Evolutionary conservation across 1,140 invertebrate species (phyloP).

Genomic region (Trichonephila clavata): DNA sequence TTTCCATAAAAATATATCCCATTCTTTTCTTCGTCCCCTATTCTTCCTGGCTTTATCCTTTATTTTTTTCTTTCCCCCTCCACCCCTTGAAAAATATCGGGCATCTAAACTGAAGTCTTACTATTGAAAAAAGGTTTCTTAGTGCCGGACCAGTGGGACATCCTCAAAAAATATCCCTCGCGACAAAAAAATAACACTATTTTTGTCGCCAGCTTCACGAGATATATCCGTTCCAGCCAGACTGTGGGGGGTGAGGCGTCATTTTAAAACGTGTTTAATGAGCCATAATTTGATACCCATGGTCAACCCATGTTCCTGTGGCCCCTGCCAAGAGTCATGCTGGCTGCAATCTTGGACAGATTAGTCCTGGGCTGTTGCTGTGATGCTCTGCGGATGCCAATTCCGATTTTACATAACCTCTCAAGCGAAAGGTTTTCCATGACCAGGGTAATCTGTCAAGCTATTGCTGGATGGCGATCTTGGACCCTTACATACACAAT

Average conservation of each 20-base stretch:
- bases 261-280: slow-evolving; percentile 32
- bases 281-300: slow-evolving; percentile 26
- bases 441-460: background rate
- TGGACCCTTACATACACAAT: background rate
- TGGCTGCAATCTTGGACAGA: background rate
- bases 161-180: background rate
- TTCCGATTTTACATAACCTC: background rate
- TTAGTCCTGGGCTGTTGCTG: too few species aligned
- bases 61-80: background rate
- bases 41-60: background rate
- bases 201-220: background rate
- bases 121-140: slow-evolving; percentile 10
- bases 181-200: background rate
- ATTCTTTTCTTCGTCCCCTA: slow-evolving; percentile 34
- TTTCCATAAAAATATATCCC: slow-evolving; percentile 65
- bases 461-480: background rate
- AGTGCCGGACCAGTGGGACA: background rate
- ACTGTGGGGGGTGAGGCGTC: background rate
- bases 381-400: too few species aligned
- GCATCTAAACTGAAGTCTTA: background rate
- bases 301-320: background rate
- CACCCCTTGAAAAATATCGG: slow-evolving; percentile 23
- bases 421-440: background rate
- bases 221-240: background rate
- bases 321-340: background rate